These are phyloP conservation scores for Odontamblyopus rebecca DNA, from an alignment of 2,797 vertebrate genomes.

Conservation along the genomic window DNA sequence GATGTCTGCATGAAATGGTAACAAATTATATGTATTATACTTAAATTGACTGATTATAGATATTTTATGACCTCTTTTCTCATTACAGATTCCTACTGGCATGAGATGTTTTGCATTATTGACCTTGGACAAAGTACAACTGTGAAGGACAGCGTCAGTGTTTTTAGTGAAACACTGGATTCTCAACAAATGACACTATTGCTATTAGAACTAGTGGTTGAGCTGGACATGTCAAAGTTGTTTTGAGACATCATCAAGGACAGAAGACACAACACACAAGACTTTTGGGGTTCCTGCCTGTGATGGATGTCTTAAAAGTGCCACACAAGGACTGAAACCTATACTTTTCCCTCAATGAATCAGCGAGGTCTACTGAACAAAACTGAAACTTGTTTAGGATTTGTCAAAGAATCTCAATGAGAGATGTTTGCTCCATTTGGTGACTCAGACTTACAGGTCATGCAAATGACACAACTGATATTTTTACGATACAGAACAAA, in stretches of 20 bases:
- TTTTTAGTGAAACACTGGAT: slow-evolving; percentile 18
- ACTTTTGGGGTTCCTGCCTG: slow-evolving; percentile 34
- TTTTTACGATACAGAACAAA: background rate
- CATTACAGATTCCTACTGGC: slow-evolving; percentile 27
- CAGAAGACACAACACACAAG: slow-evolving; percentile 11
- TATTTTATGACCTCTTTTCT: background rate
- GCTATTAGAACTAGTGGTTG: background rate
- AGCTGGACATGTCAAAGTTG: slow-evolving; percentile 19
- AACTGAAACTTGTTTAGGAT: slow-evolving; percentile 15
- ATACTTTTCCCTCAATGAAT: background rate
- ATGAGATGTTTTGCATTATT: slow-evolving; percentile 33
- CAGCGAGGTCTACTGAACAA: slow-evolving; percentile 25
- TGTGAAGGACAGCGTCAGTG: slow-evolving; percentile 24
- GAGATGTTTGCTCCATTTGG: slow-evolving; percentile 22
- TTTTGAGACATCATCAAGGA: slow-evolving; percentile 27
- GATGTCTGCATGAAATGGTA: slow-evolving; percentile 32
- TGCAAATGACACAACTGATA: slow-evolving; percentile 47
- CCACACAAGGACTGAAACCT: slow-evolving; percentile 2
- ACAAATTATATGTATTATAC: too few relatives aligned
- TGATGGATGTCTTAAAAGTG: slow-evolving; percentile 1
- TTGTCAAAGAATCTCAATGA: slow-evolving; percentile 13
- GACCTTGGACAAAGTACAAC: slow-evolving; percentile 34
- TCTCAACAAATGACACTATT: background rate
- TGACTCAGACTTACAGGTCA: slow-evolving; percentile 33
- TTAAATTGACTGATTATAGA: background rate